Evolutionary conservation across 2,888 invertebrate genomes (phyloP).

Genomic region (Megalurothrips usitatus): DNA sequence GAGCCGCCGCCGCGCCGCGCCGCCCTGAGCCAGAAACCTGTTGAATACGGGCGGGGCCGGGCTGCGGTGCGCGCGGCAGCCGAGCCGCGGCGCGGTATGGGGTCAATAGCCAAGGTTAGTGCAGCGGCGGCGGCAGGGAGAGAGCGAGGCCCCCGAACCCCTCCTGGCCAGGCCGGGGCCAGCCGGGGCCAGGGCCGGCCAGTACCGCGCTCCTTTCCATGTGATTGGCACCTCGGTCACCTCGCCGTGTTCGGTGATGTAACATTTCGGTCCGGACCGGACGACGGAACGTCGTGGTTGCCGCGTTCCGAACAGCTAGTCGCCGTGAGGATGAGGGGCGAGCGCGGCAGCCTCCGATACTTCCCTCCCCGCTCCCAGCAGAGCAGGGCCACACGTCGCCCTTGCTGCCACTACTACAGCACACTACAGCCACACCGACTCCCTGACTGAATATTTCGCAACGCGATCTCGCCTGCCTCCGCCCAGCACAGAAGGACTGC

Average conservation of each 20-base stretch:
- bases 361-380: not conserved
- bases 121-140: not conserved
- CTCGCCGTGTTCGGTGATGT: no score
- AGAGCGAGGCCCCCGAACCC: not conserved
- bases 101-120: constrained; percentile 26
- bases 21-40: not conserved
- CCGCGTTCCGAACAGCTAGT: not conserved
- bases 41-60: not conserved
- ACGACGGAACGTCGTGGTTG: no score
- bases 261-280: no score
- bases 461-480: no score
- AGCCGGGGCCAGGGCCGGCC: no score
- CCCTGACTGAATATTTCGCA: no score
- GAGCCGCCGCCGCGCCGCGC: not conserved
- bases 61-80: no score
- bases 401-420: no score
- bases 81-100: not conserved
- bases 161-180: not conserved
- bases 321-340: not conserved
- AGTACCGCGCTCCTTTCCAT: not conserved
- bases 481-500: no score
- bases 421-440: not conserved
- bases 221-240: no score
- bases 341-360: not conserved
- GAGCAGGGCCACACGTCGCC: not conserved